Evolutionary conservation across 1,140 invertebrate genomes (phyloP).

Genomic region (Bombus sibiricus): DNA sequence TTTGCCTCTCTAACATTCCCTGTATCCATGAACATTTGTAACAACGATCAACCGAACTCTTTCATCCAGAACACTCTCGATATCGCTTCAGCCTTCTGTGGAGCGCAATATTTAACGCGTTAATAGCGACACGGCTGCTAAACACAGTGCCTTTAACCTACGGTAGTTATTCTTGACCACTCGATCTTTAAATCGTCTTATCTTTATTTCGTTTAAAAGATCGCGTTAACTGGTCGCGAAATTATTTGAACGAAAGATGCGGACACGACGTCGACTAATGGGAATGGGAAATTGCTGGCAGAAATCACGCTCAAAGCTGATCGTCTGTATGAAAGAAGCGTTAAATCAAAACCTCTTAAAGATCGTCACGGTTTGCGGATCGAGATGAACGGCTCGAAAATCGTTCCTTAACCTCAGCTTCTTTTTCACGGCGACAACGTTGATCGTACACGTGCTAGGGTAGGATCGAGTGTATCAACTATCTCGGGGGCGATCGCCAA

Average conservation of each 20-base stretch:
- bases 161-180: too few relatives aligned
- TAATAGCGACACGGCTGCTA: neutral
- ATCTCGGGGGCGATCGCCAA: neutral
- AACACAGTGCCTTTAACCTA: neutral
- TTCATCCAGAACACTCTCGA: neutral
- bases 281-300: slow-evolving; percentile 22
- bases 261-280: slow-evolving; percentile 35
- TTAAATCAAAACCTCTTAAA: slow-evolving; percentile 14
- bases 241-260: neutral
- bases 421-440: slow-evolving; percentile 54
- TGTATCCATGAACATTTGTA: neutral
- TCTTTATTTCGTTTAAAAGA: neutral
- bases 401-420: slow-evolving; percentile 20
- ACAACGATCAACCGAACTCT: neutral
- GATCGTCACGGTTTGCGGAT: slow-evolving; percentile 33
- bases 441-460: slow-evolving; percentile 70
- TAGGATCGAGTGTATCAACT: neutral
- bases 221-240: slow-evolving; percentile 1
- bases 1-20: slow-evolving; percentile 36
- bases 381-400: slow-evolving; percentile 20
- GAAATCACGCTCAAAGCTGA: neutral
- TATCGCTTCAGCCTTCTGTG: neutral
- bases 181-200: neutral
- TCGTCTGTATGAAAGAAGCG: slow-evolving; percentile 16
- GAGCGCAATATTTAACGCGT: neutral